phyloP scores from a whole-genome alignment of 2,888 invertebrate species.

The Galerucella nymphaeae region DNA sequence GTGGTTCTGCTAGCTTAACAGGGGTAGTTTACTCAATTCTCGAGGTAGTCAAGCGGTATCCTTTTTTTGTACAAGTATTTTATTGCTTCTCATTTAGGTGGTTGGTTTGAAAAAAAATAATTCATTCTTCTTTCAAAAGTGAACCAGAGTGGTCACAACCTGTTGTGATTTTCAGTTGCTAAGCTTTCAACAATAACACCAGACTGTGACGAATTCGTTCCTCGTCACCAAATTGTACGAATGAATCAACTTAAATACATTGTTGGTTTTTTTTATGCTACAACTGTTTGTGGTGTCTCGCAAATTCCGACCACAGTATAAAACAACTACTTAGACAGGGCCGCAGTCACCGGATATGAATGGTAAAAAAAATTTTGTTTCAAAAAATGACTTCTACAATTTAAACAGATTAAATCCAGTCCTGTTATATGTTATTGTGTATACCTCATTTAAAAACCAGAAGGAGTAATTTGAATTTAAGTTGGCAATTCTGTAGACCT shows the following conservation, averaged over 20 bases:
- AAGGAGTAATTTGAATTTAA: too few species aligned
- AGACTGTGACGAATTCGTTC: conserved; percentile 13
- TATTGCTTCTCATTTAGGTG: background rate
- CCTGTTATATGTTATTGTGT: too few species aligned
- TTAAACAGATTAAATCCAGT: too few species aligned
- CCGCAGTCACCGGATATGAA: background rate
- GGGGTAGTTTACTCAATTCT: background rate
- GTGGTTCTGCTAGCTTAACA: too few species aligned
- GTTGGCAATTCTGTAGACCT: too few species aligned
- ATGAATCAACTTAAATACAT: background rate
- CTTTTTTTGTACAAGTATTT: background rate
- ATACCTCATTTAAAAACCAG: too few species aligned
- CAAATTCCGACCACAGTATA: background rate
- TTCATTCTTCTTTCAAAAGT: background rate
- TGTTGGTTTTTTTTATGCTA: conserved; percentile 1
- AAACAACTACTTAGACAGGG: background rate
- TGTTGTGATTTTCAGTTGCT: background rate
- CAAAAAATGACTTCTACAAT: background rate
- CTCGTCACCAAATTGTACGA: background rate
- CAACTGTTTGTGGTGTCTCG: conserved; percentile 1
- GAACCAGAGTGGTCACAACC: conserved; percentile 1
- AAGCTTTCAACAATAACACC: conserved; percentile 2
- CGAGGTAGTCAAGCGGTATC: background rate
- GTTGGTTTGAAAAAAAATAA: background rate
- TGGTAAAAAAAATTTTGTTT: background rate